These are phyloP conservation scores for Onthophagus sagittarius DNA, from an alignment of 2,888 invertebrate genomes.

Conservation along the genomic window DNA sequence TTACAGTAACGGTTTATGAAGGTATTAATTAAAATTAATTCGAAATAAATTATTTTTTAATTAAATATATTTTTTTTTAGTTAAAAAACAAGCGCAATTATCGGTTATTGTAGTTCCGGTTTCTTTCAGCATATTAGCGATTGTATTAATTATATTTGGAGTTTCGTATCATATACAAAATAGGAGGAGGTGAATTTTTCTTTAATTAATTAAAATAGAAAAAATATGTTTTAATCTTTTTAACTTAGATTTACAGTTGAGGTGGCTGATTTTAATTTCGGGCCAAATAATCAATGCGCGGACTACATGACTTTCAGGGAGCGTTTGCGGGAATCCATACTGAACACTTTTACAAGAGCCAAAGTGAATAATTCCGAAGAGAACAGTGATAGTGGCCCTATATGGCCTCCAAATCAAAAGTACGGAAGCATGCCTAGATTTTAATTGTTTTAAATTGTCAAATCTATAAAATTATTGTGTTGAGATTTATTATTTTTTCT, in stretches of 20 bases:
- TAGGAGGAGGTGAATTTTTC: constrained; percentile 59
- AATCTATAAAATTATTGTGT: not conserved
- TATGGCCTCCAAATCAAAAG: constrained; percentile 49
- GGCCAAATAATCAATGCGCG: constrained; percentile 60
- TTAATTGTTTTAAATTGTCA: constrained; percentile 28
- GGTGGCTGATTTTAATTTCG: constrained; percentile 89
- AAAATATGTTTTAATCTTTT: constrained; percentile 1
- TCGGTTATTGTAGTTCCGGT: constrained; percentile 88
- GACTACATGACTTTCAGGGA: constrained; percentile 85
- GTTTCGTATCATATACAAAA: constrained; percentile 83
- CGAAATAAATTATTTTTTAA: not conserved
- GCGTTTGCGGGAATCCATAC: constrained; percentile 73
- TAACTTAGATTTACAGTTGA: constrained; percentile 68
- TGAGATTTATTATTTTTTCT: constrained; percentile 4
- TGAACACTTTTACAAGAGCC: constrained; percentile 54
- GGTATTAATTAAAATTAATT: constrained; percentile 51
- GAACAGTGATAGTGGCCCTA: constrained; percentile 39
- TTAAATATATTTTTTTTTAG: constrained; percentile 50
- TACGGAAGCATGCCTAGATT: constrained; percentile 56
- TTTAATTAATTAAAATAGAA: constrained; percentile 7
- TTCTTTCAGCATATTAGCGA: constrained; percentile 74
- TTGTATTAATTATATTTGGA: constrained; percentile 80
- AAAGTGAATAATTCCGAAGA: constrained; percentile 25
- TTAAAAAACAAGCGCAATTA: constrained; percentile 72
- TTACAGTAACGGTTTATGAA: constrained; percentile 80